phyloP scores from a whole-genome alignment of 1,140 invertebrate species.

The Antheraea pernyi region DNA sequence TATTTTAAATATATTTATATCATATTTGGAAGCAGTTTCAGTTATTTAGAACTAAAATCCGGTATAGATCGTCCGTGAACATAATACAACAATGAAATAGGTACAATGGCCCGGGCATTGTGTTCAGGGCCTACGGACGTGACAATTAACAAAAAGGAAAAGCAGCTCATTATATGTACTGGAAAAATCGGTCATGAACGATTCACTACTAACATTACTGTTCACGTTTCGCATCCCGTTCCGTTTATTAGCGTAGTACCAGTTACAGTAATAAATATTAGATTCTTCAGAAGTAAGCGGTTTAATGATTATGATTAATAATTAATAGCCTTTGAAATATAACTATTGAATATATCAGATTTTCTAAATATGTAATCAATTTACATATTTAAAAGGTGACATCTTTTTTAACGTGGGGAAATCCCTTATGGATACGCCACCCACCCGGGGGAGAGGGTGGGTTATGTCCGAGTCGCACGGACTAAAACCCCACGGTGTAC shows the following conservation, averaged over 20 bases:
- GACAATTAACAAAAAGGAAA: constrained; percentile 50
- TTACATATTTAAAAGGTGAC: too few species aligned
- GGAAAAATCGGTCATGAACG: constrained; percentile 23
- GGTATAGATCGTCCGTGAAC: constrained; percentile 18
- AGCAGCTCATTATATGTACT: constrained; percentile 30
- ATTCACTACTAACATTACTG: neutral
- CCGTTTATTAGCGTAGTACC: neutral
- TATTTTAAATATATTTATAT: neutral
- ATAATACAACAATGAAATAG: constrained; percentile 19
- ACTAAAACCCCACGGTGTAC: too few species aligned
- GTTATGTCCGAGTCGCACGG: too few species aligned
- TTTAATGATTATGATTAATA: too few species aligned
- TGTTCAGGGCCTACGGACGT: constrained; percentile 25
- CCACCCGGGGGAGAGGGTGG: too few species aligned
- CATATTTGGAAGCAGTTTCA: neutral
- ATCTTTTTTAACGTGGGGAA: too few species aligned
- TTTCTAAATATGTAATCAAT: too few species aligned
- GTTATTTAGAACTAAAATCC: constrained; percentile 2
- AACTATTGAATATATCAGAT: too few species aligned
- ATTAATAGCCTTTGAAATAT: too few species aligned
- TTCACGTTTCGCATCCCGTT: neutral
- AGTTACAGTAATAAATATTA: neutral
- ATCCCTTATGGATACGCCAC: too few species aligned
- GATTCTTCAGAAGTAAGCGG: too few species aligned
- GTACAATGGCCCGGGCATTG: constrained; percentile 10